Base-by-base conservation (phyloP, 2,888 invertebrate species). In the Rhopalosiphum nymphaeae region DNA sequence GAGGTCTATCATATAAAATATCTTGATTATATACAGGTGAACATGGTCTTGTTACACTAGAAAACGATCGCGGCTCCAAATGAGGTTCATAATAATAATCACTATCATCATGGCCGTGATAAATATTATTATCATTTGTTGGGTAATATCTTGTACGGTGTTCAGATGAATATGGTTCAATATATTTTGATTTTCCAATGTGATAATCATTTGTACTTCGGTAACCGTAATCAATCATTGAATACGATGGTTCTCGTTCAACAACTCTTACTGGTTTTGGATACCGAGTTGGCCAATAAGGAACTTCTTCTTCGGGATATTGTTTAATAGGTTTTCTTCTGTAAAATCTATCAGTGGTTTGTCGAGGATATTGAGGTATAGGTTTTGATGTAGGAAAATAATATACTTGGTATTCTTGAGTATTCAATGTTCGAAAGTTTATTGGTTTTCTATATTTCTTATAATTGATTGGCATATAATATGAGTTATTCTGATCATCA, bases 341-440 rank as follows among this genome's bases (percentile, higher is more conserved):
- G 10, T 94, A 94, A 94, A 94, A 94, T 21, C 91, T 16, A 4
- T 91, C 90, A 10, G 90, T 57, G 4, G 86, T 91, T 16, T 94
- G 90, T 46, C 86, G 53, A 13, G 94, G 91, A 91, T 94, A 91
- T 84, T 94, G 94, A n/a, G 53, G 25, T 42, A 85, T 53, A 13
- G 90, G 85, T 67, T 67, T 94, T 26, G 90, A 94, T 1, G 94
- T 67, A 3, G 94, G 94, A 44, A 94, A 94, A 87, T 94, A 94
- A 67, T 91, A 91, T 2, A 78, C 89, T 89, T 56, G 88, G 67
- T 88, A 53, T 89, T 93, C 92, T n/a, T 9, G 92, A 13, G 36
- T 67, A 88, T 67, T 16, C 1, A 87, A 21, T 29, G 87, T 26
- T 3, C 5, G 88, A 56, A 78, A 67, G 67, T 78, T 78, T n/a